phyloP scores from a whole-genome alignment of 2,888 invertebrate genomes.

The Mimachlamys varia region DNA sequence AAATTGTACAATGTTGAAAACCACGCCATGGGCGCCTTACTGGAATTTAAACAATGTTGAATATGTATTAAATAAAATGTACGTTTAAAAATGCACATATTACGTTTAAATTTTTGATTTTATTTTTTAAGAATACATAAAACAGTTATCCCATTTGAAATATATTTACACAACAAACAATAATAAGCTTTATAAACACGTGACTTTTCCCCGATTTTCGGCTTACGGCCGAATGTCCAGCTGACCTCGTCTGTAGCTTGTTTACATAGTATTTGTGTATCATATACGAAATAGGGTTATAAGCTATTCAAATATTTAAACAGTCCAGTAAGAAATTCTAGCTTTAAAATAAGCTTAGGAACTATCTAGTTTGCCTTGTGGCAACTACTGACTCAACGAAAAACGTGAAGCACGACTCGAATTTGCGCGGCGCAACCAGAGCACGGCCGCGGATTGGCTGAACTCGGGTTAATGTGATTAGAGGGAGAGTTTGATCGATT shows the following conservation, averaged over 20 bases:
- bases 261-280: neutral
- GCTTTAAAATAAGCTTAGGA: neutral
- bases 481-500: conserved; percentile 44
- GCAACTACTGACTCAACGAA: conserved; percentile 20
- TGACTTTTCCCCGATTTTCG: neutral
- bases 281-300: conserved; percentile 7
- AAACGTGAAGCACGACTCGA: conserved; percentile 34
- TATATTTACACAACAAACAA: neutral
- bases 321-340: neutral
- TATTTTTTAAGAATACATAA: neutral
- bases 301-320: conserved; percentile 36
- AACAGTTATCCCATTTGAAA: neutral
- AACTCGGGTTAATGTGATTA: neutral
- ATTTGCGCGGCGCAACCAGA: conserved; percentile 37
- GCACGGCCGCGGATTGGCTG: conserved; percentile 40
- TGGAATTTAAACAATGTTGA: neutral
- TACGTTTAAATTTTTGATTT: neutral
- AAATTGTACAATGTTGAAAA: too few relatives aligned
- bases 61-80: neutral
- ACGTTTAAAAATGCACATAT: neutral
- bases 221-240: conserved; percentile 19
- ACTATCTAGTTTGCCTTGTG: neutral
- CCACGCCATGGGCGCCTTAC: neutral
- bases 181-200: neutral
- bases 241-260: neutral